These are phyloP conservation scores for Dione vanillae DNA, from an alignment of 2,888 invertebrate genomes.

Conservation along the genomic window DNA sequence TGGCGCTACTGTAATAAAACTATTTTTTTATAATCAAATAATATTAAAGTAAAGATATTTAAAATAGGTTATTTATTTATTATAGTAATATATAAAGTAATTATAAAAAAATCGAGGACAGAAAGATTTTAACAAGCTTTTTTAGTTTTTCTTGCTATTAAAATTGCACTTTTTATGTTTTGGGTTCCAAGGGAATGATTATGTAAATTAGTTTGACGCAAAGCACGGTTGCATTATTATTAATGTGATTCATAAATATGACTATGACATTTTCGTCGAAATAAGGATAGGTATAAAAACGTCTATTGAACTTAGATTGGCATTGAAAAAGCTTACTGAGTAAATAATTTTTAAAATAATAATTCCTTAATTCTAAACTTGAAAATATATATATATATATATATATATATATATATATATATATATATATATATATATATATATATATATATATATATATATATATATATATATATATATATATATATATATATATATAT, in stretches of 20 bases:
- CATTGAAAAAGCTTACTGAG: neutral
- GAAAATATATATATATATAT: too few species aligned
- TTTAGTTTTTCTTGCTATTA: neutral
- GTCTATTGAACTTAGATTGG: neutral
- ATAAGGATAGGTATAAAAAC: neutral
- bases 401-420: too few species aligned
- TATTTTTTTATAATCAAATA: too few species aligned
- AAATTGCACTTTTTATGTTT: neutral
- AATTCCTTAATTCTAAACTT: neutral
- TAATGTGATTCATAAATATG: constrained; percentile 13
- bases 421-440: too few species aligned
- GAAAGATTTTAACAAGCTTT: neutral
- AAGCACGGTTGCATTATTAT: neutral
- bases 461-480: too few species aligned
- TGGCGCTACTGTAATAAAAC: too few species aligned
- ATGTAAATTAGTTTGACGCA: neutral
- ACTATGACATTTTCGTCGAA: constrained; percentile 4
- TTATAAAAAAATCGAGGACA: too few species aligned
- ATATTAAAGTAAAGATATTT: too few species aligned
- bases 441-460: too few species aligned
- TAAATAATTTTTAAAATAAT: neutral
- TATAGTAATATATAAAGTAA: too few species aligned
- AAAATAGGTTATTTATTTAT: too few species aligned
- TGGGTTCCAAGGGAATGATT: constrained; percentile 9
- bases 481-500: too few species aligned